These are phyloP conservation scores for Podarcis muralis DNA, from an alignment of 2,113 vertebrate species.

Conservation along the genomic window DNA sequence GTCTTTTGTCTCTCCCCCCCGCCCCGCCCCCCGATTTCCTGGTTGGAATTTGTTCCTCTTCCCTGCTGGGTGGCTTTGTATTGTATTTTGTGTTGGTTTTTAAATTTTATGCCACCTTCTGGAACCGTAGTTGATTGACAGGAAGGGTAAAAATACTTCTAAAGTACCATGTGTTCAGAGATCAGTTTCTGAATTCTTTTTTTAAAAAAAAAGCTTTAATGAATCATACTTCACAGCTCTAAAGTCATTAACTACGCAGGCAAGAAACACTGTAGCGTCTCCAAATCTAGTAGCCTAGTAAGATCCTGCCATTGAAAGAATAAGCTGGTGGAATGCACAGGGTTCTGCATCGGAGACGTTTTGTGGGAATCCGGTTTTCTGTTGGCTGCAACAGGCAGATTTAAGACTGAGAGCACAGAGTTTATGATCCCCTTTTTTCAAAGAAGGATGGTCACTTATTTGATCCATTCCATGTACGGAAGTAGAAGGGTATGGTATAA, in stretches of 20 bases:
- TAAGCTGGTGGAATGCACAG: not conserved
- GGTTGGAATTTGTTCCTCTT: not conserved
- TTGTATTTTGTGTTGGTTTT: not conserved
- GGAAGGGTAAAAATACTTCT: not conserved
- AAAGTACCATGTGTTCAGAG: too few relatives aligned
- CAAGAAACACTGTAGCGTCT: not conserved
- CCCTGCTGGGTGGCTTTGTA: not conserved
- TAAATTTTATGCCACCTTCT: not conserved
- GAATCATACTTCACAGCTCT: not conserved
- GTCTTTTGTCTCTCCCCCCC: not conserved
- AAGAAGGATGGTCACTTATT: not conserved
- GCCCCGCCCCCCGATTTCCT: not conserved
- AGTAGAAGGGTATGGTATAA: not conserved
- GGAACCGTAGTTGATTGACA: not conserved
- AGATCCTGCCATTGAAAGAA: not conserved
- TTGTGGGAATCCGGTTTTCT: conserved; percentile 19
- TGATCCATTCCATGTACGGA: not conserved
- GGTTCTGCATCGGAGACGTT: conserved; percentile 3
- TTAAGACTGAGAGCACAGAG: conserved; percentile 22
- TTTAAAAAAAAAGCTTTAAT: not conserved
- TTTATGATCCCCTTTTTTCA: not conserved
- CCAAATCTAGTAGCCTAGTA: not conserved
- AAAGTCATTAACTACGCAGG: not conserved
- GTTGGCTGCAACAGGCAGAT: not conserved
- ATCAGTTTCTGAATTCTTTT: not conserved